Conservation (phyloP, 1,140 invertebrate species). For the Pseudomyrmex sp. region DNA sequence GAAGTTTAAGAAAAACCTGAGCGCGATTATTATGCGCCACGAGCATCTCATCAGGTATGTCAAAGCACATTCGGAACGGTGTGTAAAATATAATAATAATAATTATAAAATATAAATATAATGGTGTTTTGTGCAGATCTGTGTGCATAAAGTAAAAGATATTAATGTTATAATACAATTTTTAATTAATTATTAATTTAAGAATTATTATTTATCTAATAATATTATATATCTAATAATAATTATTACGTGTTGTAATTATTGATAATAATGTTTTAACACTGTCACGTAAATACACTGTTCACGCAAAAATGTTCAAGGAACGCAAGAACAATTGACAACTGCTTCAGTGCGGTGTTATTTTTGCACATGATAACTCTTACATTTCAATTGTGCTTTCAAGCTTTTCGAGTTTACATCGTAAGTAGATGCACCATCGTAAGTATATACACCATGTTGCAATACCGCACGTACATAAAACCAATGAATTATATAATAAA, state of each 20-base stretch:
- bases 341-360: conserved; percentile 64
- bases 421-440: conserved; percentile 49
- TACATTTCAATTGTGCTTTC: conserved; percentile 58
- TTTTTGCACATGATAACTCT: conserved; percentile 46
- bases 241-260: no score
- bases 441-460: neutral
- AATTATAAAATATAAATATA: no score
- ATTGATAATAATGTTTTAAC: neutral
- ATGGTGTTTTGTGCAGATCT: no score
- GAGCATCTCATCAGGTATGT: conserved; percentile 68
- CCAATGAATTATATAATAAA: neutral
- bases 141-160: no score
- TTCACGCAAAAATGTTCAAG: conserved; percentile 8
- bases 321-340: conserved; percentile 41
- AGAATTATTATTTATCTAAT: no score
- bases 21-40: conserved; percentile 62
- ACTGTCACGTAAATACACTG: neutral
- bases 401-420: conserved; percentile 45
- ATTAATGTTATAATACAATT: no score
- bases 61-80: neutral
- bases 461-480: no score
- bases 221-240: no score
- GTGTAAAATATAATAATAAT: no score
- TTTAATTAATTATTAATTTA: no score
- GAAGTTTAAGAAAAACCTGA: conserved; percentile 45